Evolutionary conservation across 2,888 invertebrate genomes (phyloP), one percentile per base, ranked within the genome.

Genomic region (Galeruca laticollis): DNA sequence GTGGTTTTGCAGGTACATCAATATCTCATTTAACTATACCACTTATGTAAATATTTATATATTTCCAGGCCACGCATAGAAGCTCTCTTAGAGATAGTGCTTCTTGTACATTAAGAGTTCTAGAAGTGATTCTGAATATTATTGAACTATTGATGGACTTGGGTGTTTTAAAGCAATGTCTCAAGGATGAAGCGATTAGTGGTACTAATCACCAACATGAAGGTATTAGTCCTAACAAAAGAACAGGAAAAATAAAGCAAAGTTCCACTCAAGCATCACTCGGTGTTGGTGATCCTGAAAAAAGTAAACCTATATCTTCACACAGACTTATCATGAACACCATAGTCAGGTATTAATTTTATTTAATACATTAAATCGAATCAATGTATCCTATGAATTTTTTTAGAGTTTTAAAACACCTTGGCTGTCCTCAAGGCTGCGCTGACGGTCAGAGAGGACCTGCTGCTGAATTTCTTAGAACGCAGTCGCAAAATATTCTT

Each of bases 391-490:
- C 31, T 52, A 54, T 40, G 10, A 8, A 37, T 20, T 66, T 82
- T 75, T 83, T 79, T 75, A 95, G 96, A 78, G 90, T 97, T 6
- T 88, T 97, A 65, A 93, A 94, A 71, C 95, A 96, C 78, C 87
- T 99, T 33, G 99, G 99, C 0, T 99, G 99, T 84, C 94, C 94
- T 0, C 95, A 98, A 84, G 98, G 97, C 1, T 99, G 99, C 83
- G 88, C 90, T 4, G 93, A 94, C 67, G 95, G 95, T 60, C 91
- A 94, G 49, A 85, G 96, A 62, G 94, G 96, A 2, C 94, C 96
- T 0, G 95, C 95, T 64, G 96, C 96, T 0, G 97, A 97, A 84
- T 94, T 95, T 78, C 88, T 98, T 9, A 90, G 99, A 9, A 93
- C 94, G 0, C 97, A 97, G 83, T 94, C 94, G 62, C 93, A 94